Evolutionary conservation across 2,888 invertebrate species (phyloP), one percentile per base, ranked within the genome.

Genomic region (Drosophila prolongata): DNA sequence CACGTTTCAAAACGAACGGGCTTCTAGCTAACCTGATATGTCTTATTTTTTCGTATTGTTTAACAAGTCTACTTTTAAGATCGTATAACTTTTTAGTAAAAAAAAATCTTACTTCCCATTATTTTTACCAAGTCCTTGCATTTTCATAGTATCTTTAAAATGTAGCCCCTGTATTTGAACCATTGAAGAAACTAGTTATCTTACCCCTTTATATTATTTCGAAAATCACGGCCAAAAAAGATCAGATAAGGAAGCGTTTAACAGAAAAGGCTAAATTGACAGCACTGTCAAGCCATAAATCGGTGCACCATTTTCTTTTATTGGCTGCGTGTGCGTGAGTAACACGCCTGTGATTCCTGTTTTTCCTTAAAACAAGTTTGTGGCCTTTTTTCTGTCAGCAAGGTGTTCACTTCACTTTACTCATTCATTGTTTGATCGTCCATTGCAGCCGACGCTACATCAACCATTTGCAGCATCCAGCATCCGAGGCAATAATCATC

Each of bases 281-380:
- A 71, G 40, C 67, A 47, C 59, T 65, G 77, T 59, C 70, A 50
- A 54, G 53, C 62, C 74, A 83, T 87, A 78, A 89, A 83, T 89
- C 85, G 78, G 76, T 80, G 85, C 81, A 87, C 79, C 83, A 89
- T 84, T 84, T 89, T 89, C 84, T 84, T 87, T 78, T 68, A 61
- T 70, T 40, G 37, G 38, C 50, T 65, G 47, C 35, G 42, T 49
- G 13, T 46, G 40, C 46, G 46, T 53, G 57, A 40, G 58, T 13
- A 35, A 35, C 35, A 38, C 38, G 52, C 46, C 55, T 52, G 61
- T 89, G 84, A 82, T 89, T 85, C 89, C 89, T 85, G 84, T 85
- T 85, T 74, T 87, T 89, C 84, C 84, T 85, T 82, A 49, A 85
- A 89, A 85, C 84, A 82, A 71, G 84, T 84, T 89, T 79, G 47